Conservation (phyloP, 2,797 vertebrate species). For the Heliangelus exortis region DNA sequence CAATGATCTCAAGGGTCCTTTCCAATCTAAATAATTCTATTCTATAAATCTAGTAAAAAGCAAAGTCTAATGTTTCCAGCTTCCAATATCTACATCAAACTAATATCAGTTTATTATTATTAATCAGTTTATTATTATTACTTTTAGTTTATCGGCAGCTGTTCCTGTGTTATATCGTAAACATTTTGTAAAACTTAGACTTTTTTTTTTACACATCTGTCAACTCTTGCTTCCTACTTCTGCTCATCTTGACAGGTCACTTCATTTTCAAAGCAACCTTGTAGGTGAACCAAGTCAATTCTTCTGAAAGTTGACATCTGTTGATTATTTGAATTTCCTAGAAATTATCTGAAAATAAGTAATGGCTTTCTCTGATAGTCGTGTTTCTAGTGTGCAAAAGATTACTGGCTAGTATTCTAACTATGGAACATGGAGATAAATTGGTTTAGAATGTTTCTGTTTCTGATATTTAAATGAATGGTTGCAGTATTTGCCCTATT, state of each 20-base stretch:
- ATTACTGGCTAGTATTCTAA: not conserved
- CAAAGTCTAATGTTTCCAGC: not conserved
- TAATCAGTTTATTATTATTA: too few relatives aligned
- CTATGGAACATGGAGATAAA: not conserved
- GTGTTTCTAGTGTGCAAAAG: not conserved
- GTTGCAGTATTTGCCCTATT: not conserved
- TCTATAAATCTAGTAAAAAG: not conserved
- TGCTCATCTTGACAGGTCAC: not conserved
- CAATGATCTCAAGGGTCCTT: not conserved
- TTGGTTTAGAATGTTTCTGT: not conserved
- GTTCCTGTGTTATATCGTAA: not conserved
- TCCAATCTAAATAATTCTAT: not conserved
- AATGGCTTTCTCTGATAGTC: not conserved
- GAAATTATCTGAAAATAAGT: not conserved
- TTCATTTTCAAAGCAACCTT: conserved; percentile 19
- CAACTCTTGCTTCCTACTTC: not conserved
- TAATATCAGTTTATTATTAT: not conserved
- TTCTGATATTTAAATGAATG: not conserved
- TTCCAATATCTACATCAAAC: not conserved
- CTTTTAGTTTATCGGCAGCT: not conserved
- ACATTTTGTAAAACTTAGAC: not conserved
- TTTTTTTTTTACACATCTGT: not conserved
- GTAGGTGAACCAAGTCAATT: not conserved
- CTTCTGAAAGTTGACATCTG: not conserved
- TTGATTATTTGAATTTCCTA: not conserved